Evolutionary conservation across 2,797 vertebrate species (phyloP), one percentile per base, ranked within the genome.

Genomic region (Eospalax fontanierii): DNA sequence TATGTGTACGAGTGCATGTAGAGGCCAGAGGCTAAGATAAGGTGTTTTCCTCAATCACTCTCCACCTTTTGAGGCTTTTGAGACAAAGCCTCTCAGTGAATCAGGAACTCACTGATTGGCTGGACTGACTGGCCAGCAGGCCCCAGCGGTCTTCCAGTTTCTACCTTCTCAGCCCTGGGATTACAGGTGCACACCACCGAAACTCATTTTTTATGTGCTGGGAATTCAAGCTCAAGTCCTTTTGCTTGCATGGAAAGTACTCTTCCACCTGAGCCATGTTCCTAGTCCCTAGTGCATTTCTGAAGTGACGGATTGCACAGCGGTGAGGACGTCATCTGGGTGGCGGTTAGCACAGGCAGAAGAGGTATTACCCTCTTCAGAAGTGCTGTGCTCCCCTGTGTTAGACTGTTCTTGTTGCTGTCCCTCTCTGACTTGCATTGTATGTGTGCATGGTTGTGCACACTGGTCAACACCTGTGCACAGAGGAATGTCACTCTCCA

Each of bases 331-430:
- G 2, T 35, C 50, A 18, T 43, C 10, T 16, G 46, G 46, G 43
- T 2, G 38, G 9, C 4, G 16, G n/a, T 1, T 24, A 68, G 54
- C 24, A 9, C 0, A 21, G 38, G 40, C 24, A 28, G 12, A 33
- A 3, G 46, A 6, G 11, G 46, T 50, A 50, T 6, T 50, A 11
- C 46, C 46, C 46, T 50, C 46, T 50, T 50, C 46, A 50, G 73
- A 18, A 21, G 6, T 57, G 24, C 15, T 57, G 43, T 38, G 1
- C 26, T 0, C 3, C 2, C 35, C n/a, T 35, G 28, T 6, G 16
- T 26, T 0, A 7, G 22, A 4, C 7, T 43, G 30, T 54, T 21
- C 18, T 35, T 14, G 0, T 4, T 0, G 0, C 30, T 1, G 10
- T 14, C n/a, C 43, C 24, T 21, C 57, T 46, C 59, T 30, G 59